A percentile compares a stretch with the other conserved stretches of the same genome.
Evolutionary conservation across 2,797 vertebrate genomes (phyloP).

Genomic region (Coreius guichenoti): DNA sequence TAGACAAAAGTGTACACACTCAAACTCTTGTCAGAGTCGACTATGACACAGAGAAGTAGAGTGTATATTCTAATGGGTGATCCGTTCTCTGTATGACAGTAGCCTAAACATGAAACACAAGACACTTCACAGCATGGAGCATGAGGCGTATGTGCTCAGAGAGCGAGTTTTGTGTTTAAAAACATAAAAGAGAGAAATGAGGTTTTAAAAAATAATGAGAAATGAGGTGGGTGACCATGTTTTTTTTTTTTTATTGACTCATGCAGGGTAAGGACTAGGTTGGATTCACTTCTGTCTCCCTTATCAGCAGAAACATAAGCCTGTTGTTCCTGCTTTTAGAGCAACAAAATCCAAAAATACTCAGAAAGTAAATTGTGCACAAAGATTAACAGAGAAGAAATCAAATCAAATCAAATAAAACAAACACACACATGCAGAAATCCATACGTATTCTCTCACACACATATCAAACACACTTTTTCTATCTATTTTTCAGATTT

Average conservation of each 20-base stretch:
- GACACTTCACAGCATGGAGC: background rate
- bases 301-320: conserved; percentile 33
- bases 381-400: conserved; percentile 24
- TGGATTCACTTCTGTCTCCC: conserved; percentile 3
- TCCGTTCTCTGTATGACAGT: background rate
- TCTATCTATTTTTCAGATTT: conserved; percentile 51
- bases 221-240: conserved; percentile 35
- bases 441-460: conserved; percentile 13
- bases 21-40: background rate
- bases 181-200: background rate
- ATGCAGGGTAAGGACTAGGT: conserved; percentile 31
- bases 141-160: background rate
- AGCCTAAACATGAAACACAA: background rate
- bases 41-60: conserved; percentile 30
- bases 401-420: background rate
- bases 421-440: conserved; percentile 25
- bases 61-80: conserved; percentile 15
- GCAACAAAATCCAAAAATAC: conserved; percentile 29
- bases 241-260: conserved; percentile 52
- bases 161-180: background rate
- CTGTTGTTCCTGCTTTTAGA: background rate
- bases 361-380: conserved; percentile 14
- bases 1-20: conserved; percentile 63
- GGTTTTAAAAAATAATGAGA: conserved; percentile 12
- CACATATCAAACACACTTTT: conserved; percentile 52